phyloP scores from a whole-genome alignment of 2,888 invertebrate genomes.

The Eutolmus rufibarbis region DNA sequence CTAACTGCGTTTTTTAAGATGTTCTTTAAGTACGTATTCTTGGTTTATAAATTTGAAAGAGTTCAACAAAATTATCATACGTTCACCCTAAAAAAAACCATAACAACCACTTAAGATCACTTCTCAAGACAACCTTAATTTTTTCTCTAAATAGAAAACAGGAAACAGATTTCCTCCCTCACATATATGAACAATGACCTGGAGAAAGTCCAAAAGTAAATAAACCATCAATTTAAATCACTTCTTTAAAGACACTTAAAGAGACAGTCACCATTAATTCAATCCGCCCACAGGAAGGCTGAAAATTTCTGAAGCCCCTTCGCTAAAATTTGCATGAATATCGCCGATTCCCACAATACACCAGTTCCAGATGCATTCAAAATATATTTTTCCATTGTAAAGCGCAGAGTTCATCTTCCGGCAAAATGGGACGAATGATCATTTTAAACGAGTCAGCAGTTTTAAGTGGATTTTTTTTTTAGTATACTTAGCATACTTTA shows the following conservation, averaged over 20 bases:
- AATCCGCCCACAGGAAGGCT: neutral
- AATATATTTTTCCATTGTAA: neutral
- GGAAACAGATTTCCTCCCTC: neutral
- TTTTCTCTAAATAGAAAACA: neutral
- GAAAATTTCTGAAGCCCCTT: neutral
- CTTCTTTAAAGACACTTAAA: neutral
- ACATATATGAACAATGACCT: neutral
- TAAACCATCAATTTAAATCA: neutral
- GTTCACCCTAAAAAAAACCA: neutral
- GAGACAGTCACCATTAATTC: neutral
- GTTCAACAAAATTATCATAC: neutral
- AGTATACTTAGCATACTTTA: neutral
- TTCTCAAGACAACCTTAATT: neutral
- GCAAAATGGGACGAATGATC: neutral
- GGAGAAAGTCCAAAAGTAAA: neutral
- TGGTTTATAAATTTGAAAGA: neutral
- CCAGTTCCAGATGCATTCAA: neutral
- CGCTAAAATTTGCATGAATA: neutral
- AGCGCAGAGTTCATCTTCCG: neutral
- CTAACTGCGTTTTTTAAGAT: neutral
- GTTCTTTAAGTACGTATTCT: neutral
- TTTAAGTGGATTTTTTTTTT: neutral
- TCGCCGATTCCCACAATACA: neutral
- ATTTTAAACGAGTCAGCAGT: neutral
- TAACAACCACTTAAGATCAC: neutral